Evolutionary conservation across 2,113 vertebrate genomes (phyloP), one percentile per base, ranked within the genome.

Genomic region (Melanerpes aurifrons): DNA sequence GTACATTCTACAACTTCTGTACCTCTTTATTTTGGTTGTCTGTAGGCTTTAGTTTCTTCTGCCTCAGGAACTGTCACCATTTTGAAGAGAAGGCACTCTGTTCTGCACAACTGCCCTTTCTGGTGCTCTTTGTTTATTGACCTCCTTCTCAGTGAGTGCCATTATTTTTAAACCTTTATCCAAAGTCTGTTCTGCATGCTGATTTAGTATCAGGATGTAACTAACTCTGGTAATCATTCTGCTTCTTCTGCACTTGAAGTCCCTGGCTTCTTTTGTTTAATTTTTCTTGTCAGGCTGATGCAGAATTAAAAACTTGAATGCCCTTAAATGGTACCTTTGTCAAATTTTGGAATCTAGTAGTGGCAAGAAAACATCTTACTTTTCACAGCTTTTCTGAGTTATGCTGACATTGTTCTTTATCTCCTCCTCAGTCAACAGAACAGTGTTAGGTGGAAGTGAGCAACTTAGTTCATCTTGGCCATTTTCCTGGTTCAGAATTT

Each of bases 1-100:
- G 81, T 78, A 70, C 16, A 2, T 92, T 90, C 83, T 82, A 77
- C 70, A 89, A 67, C 90, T 90, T 92, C 54, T 69, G 26, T 84
- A 43, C 43, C 70, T 86, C 56, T 94, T 58, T 84, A 53, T 91
- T 89, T 94, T 59, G 61, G 57, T 79, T 85, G 28, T 66, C 90
- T 92, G n/a, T 47, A 67, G 59, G 32, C 77, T 91, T 92, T 66
- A 54, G 32, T 84, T 93, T 80, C 59, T 92, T 77, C n/a, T 92
- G 54, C 76, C 31, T 86, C 57, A 12, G 45, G 43, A 75, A 54
- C 66, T 47, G 35, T 76, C 74, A 68, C 45, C 18, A 17, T 75
- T 92, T 89, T 75, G 57, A 75, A 77, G 56, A 12, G 21, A 63
- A 63, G 57, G 19, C 37, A 37, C 4, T 47, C 10, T 28, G 7